Conservation (phyloP, 92 coral and sea anemone species). For the Porites evermanni region DNA sequence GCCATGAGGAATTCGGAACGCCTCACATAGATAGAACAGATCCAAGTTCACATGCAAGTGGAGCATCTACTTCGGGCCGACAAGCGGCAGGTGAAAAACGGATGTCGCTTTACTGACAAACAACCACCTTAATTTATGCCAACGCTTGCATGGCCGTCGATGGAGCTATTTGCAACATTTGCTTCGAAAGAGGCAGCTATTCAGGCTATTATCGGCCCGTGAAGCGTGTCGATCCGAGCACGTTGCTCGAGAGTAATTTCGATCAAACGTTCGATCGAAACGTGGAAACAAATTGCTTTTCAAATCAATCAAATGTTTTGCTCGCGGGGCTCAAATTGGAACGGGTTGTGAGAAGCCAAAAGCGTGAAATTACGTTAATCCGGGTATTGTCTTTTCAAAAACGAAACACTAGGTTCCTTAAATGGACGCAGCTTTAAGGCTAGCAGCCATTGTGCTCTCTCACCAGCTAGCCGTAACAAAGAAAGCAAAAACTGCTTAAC, state of each 20-base stretch:
- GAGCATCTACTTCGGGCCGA: constrained; percentile 46
- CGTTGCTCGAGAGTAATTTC: constrained; percentile 3
- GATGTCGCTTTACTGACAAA: constrained; percentile 36
- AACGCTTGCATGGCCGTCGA: constrained; percentile 37
- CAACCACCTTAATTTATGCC: constrained; percentile 78
- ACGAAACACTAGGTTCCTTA: constrained; percentile 5
- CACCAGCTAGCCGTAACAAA: neutral
- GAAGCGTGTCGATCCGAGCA: constrained; percentile 12
- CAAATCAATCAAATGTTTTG: constrained; percentile 76
- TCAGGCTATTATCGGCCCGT: constrained; percentile 14
- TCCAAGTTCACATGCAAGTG: constrained; percentile 25
- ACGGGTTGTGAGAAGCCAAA: constrained; percentile 44
- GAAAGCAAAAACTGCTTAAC: neutral
- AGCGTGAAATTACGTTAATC: constrained; percentile 33
- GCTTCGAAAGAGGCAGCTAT: constrained; percentile 27
- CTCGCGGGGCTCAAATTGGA: constrained; percentile 53
- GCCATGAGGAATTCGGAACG: constrained; percentile 79
- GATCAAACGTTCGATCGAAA: constrained; percentile 46
- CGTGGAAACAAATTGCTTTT: constrained; percentile 71
- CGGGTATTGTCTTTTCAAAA: constrained; percentile 25
- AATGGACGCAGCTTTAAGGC: neutral
- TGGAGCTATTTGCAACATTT: constrained; percentile 31
- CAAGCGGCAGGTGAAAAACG: constrained; percentile 63
- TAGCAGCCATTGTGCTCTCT: neutral
- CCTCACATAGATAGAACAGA: constrained; percentile 49